phyloP scores from a whole-genome alignment of 1,140 invertebrate species.

The Heliothis virescens region DNA sequence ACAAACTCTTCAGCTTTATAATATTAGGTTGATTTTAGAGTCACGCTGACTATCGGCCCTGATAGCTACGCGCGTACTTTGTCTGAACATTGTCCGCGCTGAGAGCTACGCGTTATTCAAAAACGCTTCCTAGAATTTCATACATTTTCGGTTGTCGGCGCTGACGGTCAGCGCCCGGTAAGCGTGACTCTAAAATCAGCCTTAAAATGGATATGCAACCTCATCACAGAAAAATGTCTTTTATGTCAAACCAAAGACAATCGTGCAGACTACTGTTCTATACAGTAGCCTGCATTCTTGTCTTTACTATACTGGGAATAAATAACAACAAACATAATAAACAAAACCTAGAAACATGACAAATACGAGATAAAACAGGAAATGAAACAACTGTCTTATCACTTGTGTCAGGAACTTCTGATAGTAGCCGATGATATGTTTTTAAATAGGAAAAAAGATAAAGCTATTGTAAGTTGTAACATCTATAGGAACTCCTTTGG shows the following conservation, averaged over 20 bases:
- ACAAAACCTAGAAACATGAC: slow-evolving; percentile 9
- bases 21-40: no score
- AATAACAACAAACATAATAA: background rate
- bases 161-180: no score
- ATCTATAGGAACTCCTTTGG: background rate
- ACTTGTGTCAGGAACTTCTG: slow-evolving; percentile 13
- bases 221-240: no score
- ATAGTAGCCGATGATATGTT: slow-evolving; percentile 1
- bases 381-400: slow-evolving; percentile 33
- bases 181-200: no score
- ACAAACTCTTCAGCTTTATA: no score
- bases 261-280: background rate
- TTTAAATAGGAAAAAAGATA: slow-evolving; percentile 13
- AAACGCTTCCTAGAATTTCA: no score
- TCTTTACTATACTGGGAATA: background rate
- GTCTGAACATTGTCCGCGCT: no score
- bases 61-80: no score
- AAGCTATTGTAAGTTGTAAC: background rate
- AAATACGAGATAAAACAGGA: slow-evolving; percentile 34
- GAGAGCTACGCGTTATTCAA: no score
- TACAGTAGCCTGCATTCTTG: background rate
- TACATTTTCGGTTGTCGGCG: no score
- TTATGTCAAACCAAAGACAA: background rate
- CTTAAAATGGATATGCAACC: no score
- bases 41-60: no score